Conservation (phyloP, 2,888 invertebrate species). For the Eucriotettix oculatus region DNA sequence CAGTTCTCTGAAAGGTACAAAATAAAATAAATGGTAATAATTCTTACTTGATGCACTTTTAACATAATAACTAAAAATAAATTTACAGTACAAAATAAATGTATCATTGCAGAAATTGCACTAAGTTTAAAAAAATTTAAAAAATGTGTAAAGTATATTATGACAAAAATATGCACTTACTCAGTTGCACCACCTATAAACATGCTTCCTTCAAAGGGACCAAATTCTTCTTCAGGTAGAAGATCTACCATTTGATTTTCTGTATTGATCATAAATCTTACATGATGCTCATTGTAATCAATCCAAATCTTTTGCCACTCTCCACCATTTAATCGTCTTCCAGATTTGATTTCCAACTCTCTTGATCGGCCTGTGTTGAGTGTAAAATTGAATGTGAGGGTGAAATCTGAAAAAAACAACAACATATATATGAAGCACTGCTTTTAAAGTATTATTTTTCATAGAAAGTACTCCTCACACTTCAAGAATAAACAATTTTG, state of each 20-base stretch:
- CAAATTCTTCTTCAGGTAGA: conserved; percentile 71
- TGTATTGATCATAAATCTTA: conserved; percentile 81
- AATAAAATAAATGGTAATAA: too few relatives aligned
- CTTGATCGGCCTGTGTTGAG: conserved; percentile 68
- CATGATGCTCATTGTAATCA: conserved; percentile 86
- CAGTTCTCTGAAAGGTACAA: conserved; percentile 41
- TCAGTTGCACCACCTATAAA: conserved; percentile 85
- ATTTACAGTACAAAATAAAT: too few relatives aligned
- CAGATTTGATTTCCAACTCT: conserved; percentile 67
- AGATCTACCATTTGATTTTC: conserved; percentile 78
- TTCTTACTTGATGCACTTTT: too few relatives aligned
- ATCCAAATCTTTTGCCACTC: conserved; percentile 96
- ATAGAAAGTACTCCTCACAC: too few relatives aligned
- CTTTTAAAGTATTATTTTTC: too few relatives aligned
- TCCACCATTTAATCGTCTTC: conserved; percentile 69
- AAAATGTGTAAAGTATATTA: too few relatives aligned
- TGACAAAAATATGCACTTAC: conserved; percentile 31
- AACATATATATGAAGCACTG: too few relatives aligned
- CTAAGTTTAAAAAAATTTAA: too few relatives aligned
- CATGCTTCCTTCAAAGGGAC: conserved; percentile 85
- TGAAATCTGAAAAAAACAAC: conserved; percentile 46
- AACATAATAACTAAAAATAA: too few relatives aligned
- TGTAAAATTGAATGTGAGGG: conserved; percentile 78
- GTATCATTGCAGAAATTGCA: too few relatives aligned
- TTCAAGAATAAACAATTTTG: too few relatives aligned